Evolutionary conservation across 2,888 invertebrate genomes (phyloP), one percentile per base, ranked within the genome.

Genomic region (Hipparchia semele): DNA sequence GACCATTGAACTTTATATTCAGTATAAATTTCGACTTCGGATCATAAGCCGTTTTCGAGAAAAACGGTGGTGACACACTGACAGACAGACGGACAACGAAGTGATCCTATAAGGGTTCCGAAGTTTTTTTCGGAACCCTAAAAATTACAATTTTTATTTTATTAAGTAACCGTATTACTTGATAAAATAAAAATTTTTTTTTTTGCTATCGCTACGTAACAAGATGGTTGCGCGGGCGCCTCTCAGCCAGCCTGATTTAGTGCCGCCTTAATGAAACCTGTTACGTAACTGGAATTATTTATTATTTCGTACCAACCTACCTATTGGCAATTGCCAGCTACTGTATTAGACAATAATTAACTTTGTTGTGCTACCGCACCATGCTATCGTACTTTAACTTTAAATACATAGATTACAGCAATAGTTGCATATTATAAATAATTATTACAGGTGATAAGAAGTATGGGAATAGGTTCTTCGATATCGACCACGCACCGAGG

Each of bases 261-360:
- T 87, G 86, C 89, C 82, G 87, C 85, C 89, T 88, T 92, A 92
- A 93, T 93, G 91, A 90, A 92, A 93, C 93, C 91, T 90, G 92
- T 93, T 92, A 89, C 88, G 86, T 91, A 91, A 92, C 90, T 89
- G 87, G 90, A 87, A 91, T 91, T 92, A 92, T 92, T 92, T 91
- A 92, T 92, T 92, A 91, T 92, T 91, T 90, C 87, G 88, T 88
- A 83, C 79, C 86, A 86, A 87, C 88, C 82, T 86, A 87, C 85
- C 84, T 82, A 80, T 76, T 79, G 83, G 84, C 84, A 87, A 85
- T 86, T 86, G 85, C 85, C 77, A 79, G 90, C 90, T 91, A 87
- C 91, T 90, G 91, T 90, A 87, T 88, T 89, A 86, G 87, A 86
- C 85, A 87, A 90, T 90, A 90, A 90, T 90, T 90, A 89, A 88